Conservation (phyloP, 1,140 invertebrate species). For the Pogonomyrmex californicus region DNA sequence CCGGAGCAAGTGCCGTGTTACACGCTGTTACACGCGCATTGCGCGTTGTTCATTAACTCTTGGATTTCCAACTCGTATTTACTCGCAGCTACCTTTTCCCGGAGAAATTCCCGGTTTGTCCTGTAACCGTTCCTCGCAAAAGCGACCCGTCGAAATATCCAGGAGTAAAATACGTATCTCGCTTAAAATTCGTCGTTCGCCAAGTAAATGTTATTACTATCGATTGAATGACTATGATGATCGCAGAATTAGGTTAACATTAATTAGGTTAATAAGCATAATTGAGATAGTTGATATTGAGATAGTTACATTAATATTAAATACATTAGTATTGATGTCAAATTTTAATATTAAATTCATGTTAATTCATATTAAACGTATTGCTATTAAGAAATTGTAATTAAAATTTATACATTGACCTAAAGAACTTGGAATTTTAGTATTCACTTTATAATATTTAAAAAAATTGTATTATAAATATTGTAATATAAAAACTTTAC, state of each 20-base stretch:
- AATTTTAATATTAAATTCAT: too few species aligned
- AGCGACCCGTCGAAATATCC: background rate
- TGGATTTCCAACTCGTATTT: constrained; percentile 47
- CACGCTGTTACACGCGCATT: constrained; percentile 16
- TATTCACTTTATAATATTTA: background rate
- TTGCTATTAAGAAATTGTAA: background rate
- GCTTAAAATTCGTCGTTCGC: background rate
- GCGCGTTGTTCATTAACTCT: constrained; percentile 56
- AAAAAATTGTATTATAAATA: background rate
- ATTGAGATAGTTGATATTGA: background rate
- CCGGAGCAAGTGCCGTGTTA: constrained; percentile 56
- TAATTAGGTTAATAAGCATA: background rate
- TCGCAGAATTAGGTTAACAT: background rate
- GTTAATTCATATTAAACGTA: background rate
- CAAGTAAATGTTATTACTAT: background rate
- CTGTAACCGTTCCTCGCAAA: background rate
- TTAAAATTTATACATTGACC: background rate
- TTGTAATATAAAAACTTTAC: background rate
- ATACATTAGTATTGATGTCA: background rate
- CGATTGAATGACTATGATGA: background rate
- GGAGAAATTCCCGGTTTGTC: constrained; percentile 10
- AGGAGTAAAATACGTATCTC: too few species aligned
- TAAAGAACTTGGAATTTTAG: background rate
- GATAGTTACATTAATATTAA: background rate
- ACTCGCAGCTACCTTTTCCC: constrained; percentile 7